Evolutionary conservation across 2,113 vertebrate species (phyloP).

Genomic region (Equus quagga): DNA sequence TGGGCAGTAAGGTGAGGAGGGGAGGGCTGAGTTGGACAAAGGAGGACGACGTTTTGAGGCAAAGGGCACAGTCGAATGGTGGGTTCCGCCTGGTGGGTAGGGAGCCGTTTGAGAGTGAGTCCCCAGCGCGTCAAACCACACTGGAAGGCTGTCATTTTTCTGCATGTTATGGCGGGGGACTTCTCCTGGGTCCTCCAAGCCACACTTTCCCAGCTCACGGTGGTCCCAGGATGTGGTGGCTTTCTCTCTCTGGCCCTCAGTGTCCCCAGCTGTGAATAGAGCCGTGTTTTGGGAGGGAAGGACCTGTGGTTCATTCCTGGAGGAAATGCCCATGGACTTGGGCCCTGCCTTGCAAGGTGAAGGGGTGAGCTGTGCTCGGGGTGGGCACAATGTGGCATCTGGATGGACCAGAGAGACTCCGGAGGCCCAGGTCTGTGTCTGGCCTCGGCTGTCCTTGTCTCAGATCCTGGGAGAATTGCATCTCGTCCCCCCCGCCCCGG

Average conservation of each 20-base stretch:
- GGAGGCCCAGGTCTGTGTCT: not conserved
- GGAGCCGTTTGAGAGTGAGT: not conserved
- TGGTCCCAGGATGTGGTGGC: not conserved
- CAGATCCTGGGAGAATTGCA: not conserved
- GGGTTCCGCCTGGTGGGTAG: not conserved
- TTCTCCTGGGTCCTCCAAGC: not conserved
- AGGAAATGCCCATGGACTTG: not conserved
- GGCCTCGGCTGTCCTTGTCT: not conserved
- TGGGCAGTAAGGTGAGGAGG: fast-evolving
- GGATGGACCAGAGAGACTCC: not conserved
- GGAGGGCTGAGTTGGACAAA: not conserved
- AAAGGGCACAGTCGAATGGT: fast-evolving
- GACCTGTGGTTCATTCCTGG: not conserved
- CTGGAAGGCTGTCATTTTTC: not conserved
- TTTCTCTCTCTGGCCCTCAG: not conserved
- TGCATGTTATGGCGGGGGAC: not conserved
- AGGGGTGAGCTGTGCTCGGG: fast-evolving
- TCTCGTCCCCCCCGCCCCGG: fast-evolving
- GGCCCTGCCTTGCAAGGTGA: not conserved
- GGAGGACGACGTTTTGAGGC: not conserved
- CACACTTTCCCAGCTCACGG: not conserved
- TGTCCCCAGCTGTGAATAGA: not conserved
- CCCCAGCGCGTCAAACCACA: not conserved
- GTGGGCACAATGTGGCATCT: fast-evolving
- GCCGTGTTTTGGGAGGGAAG: not conserved